Base-by-base conservation (phyloP, 37 sponge, comb jelly and placozoan genomes). In the Hexactinellida sp. region DNA sequence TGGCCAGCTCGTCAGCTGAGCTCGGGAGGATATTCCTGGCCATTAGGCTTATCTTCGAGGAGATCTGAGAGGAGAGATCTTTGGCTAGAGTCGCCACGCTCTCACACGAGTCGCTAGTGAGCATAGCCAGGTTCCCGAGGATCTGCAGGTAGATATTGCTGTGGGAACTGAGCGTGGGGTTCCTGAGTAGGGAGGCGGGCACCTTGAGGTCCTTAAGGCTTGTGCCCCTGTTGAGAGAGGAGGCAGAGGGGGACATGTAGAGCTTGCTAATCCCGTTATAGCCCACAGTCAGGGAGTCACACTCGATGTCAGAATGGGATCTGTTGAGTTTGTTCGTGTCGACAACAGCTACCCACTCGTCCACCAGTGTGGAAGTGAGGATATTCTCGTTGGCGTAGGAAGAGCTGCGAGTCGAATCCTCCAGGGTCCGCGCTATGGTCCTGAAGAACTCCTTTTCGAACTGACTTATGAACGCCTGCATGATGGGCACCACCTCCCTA, bases 401-500 rank as follows among this genome's bases (percentile, higher is more conserved):
- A 7, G 25, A 3, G 28, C 30, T 10, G 1, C 30, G 21, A 32
- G 21, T 63, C 3, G 5, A 28, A 10, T 84, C 85, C 0, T 34
- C 76, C 38, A 85, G 34, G 0, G 85, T 52, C 10, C 28, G 0
- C 0, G 90, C 90, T 13, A 83, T 82, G 16, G 88, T 82, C 32
- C 32, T 39, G 13, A 25, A 63, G 87, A 98, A 95, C 89, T 91
- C 88, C 36, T 88, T 86, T 82, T 93, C 92, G 55, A 92, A 91
- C 83, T 91, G 91, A 23, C 84, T 55, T 7, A 95, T 85, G 37
- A 93, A 87, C 13, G 92, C 90, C 36, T 89, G 88, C 1, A 98
- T 89, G 32, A 94, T 94, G 52, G 91, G 84, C 55, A 91, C 93
- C 82, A 94, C 36, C 84, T 98, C 99, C 95, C 94, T 87, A 13